These are phyloP conservation scores for Cheilosia grossa DNA, from an alignment of 2,888 invertebrate genomes.

Conservation along the genomic window DNA sequence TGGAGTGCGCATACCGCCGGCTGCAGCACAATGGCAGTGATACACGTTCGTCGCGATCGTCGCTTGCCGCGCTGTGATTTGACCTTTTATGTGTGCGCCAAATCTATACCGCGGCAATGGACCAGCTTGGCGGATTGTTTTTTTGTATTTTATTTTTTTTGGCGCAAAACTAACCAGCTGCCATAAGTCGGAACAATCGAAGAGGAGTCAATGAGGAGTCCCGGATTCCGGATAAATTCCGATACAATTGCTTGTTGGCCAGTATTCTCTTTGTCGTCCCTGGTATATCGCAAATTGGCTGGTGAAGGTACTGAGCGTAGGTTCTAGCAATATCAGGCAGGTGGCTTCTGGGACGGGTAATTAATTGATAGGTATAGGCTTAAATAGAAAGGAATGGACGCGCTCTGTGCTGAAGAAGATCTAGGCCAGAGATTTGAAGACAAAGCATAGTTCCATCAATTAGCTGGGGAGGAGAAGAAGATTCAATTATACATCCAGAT, in stretches of 20 bases:
- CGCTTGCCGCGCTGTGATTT: constrained; percentile 48
- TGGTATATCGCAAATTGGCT: constrained; percentile 31
- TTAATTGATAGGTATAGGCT: constrained; percentile 44
- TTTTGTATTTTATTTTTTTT: constrained; percentile 51
- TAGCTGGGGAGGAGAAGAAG: too few relatives aligned
- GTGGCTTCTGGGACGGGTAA: constrained; percentile 52
- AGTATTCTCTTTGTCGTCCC: constrained; percentile 59
- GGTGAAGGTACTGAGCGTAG: constrained; percentile 37
- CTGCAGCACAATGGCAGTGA: constrained; percentile 21
- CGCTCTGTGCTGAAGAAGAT: background rate
- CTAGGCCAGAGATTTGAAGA: constrained; percentile 27
- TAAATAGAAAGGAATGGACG: constrained; percentile 48
- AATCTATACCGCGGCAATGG: constrained; percentile 49
- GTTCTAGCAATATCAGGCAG: constrained; percentile 26
- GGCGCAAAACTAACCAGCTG: constrained; percentile 51
- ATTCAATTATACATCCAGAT: too few relatives aligned
- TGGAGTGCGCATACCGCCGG: background rate
- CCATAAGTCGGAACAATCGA: constrained; percentile 50
- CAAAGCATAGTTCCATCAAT: constrained; percentile 2
- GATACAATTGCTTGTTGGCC: constrained; percentile 62
- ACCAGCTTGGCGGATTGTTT: constrained; percentile 30
- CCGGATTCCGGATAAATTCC: constrained; percentile 67
- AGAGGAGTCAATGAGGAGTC: constrained; percentile 59
- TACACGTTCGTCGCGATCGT: constrained; percentile 22
- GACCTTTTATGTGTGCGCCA: constrained; percentile 73